These are phyloP conservation scores for Colaptes auratus DNA, from an alignment of 2,113 vertebrate genomes.

Conservation along the genomic window DNA sequence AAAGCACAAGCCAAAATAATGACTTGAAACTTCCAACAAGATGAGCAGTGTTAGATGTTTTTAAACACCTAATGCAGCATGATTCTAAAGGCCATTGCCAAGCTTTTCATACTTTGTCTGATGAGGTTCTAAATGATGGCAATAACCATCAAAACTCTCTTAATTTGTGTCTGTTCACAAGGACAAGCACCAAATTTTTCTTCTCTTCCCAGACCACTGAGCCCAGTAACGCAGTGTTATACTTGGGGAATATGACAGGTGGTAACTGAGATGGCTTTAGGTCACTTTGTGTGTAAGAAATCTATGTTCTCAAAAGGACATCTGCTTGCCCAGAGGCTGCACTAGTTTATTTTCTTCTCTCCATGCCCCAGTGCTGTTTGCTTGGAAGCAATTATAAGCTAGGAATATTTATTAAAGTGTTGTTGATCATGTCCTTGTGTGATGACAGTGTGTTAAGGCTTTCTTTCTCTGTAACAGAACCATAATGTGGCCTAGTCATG, in stretches of 20 bases:
- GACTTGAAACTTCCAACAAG: background rate
- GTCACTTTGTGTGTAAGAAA: background rate
- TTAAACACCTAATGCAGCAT: background rate
- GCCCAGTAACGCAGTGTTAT: background rate
- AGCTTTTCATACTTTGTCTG: background rate
- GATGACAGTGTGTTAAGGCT: background rate
- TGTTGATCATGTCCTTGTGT: background rate
- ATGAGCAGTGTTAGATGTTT: background rate
- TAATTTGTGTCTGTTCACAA: background rate
- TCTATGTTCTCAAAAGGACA: background rate
- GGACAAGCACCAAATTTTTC: background rate
- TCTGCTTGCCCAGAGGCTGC: slow-evolving; percentile 38
- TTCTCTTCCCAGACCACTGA: background rate
- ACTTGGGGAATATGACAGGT: slow-evolving; percentile 11
- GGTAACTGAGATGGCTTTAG: slow-evolving; percentile 4
- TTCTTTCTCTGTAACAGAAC: background rate
- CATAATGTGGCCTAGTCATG: background rate
- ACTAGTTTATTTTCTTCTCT: background rate
- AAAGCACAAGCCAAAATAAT: background rate
- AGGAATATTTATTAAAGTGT: background rate
- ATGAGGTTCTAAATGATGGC: background rate
- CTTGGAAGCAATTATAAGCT: background rate
- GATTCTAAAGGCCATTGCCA: background rate
- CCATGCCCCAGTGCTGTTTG: background rate
- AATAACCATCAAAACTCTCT: background rate